Evolutionary conservation across 2,888 invertebrate genomes (phyloP).

Genomic region (Scaptomyza flava): DNA sequence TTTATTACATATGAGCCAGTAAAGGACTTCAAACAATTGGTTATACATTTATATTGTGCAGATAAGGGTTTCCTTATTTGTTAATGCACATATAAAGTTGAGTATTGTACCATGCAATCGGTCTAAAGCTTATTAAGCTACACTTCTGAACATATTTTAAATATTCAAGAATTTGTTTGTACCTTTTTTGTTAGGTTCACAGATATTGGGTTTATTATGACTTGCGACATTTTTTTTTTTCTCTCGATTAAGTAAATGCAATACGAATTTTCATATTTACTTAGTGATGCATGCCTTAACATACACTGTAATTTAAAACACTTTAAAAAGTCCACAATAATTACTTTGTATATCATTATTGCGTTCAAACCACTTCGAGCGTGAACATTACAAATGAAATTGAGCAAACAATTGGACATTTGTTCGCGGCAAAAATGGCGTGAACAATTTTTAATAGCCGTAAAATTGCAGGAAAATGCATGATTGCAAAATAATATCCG

Average conservation of each 20-base stretch:
- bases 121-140: no score
- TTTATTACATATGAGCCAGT: not conserved
- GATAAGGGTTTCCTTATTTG: no score
- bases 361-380: slow-evolving; percentile 14
- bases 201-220: no score
- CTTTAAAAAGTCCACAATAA: slow-evolving; percentile 7
- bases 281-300: not conserved
- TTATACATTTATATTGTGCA: no score
- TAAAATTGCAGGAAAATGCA: slow-evolving; percentile 38
- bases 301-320: slow-evolving; percentile 1
- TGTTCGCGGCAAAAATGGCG: slow-evolving; percentile 31
- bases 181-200: no score
- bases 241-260: not conserved
- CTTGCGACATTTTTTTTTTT: no score
- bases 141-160: no score
- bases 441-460: slow-evolving; percentile 56
- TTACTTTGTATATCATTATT: slow-evolving; percentile 12
- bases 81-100: no score
- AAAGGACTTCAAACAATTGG: not conserved
- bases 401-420: slow-evolving; percentile 48
- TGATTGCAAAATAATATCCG: not conserved
- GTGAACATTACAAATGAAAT: slow-evolving; percentile 45
- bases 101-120: no score
- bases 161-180: no score
- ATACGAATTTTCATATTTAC: slow-evolving; percentile 1